Evolutionary conservation across 2,888 invertebrate species (phyloP).

Genomic region (Meandrusa payeni): DNA sequence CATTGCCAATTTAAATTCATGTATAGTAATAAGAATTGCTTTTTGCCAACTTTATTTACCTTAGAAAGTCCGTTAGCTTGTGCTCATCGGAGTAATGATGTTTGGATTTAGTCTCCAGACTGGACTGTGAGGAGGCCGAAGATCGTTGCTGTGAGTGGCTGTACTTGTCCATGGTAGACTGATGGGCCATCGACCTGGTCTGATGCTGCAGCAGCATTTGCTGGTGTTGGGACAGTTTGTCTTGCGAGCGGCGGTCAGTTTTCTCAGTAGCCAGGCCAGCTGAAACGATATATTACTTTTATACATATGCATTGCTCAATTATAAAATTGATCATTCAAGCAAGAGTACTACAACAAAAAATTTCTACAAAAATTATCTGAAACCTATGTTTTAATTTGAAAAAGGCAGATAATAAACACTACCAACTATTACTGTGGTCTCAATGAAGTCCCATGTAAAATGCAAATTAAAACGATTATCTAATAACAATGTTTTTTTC

Average conservation of each 20-base stretch:
- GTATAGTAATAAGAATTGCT: background rate
- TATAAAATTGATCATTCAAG: no score
- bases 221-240: slow-evolving; percentile 82
- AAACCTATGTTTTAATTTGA: no score
- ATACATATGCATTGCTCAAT: no score
- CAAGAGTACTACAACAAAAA: no score
- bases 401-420: no score
- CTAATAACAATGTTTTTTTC: no score
- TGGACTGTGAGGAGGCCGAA: slow-evolving; percentile 56
- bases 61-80: slow-evolving; percentile 86
- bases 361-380: no score
- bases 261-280: slow-evolving; percentile 67
- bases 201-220: slow-evolving; percentile 85
- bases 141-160: slow-evolving; percentile 73
- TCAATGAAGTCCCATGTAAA: no score
- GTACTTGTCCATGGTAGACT: slow-evolving; percentile 83
- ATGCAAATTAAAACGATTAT: no score
- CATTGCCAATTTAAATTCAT: no score
- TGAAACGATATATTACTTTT: no score
- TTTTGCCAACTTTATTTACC: slow-evolving; percentile 40
- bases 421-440: no score
- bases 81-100: slow-evolving; percentile 81
- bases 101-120: slow-evolving; percentile 59
- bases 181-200: slow-evolving; percentile 80
- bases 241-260: slow-evolving; percentile 64